Evolutionary conservation across 2,797 vertebrate genomes (phyloP).

Genomic region (Cottoperca gobio): DNA sequence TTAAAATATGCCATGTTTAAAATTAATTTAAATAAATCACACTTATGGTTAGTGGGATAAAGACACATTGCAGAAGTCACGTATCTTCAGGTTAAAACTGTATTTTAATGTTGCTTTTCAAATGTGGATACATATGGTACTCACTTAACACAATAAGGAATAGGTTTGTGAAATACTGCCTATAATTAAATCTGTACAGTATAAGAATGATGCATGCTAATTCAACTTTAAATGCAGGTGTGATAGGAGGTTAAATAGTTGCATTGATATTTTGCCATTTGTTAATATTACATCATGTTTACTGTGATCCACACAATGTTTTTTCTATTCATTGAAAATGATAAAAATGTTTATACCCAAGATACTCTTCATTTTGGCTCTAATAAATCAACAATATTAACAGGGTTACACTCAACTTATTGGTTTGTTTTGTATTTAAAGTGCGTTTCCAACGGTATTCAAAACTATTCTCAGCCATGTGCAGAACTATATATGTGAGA

Average conservation of each 20-base stretch:
- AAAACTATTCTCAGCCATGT: background rate
- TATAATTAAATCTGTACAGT: background rate
- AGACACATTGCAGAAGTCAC: background rate
- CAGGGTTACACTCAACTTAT: no score
- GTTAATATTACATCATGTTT: background rate
- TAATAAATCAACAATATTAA: background rate
- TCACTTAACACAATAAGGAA: background rate
- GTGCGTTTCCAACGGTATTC: background rate
- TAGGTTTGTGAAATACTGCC: background rate
- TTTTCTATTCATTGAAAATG: background rate
- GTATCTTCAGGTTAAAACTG: background rate
- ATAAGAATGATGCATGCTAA: background rate
- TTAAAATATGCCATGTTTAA: background rate
- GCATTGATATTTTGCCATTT: background rate
- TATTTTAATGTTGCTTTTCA: background rate
- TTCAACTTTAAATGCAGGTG: background rate
- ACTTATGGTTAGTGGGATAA: background rate
- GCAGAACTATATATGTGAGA: background rate
- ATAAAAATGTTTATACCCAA: background rate
- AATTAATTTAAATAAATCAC: background rate
- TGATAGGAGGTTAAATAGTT: background rate
- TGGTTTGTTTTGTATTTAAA: conserved; percentile 7
- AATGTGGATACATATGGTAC: background rate
- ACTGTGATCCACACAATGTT: background rate
- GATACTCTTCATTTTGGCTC: background rate